phyloP scores from a whole-genome alignment of 2,113 vertebrate species.

The Geothlypis trichas region DNA sequence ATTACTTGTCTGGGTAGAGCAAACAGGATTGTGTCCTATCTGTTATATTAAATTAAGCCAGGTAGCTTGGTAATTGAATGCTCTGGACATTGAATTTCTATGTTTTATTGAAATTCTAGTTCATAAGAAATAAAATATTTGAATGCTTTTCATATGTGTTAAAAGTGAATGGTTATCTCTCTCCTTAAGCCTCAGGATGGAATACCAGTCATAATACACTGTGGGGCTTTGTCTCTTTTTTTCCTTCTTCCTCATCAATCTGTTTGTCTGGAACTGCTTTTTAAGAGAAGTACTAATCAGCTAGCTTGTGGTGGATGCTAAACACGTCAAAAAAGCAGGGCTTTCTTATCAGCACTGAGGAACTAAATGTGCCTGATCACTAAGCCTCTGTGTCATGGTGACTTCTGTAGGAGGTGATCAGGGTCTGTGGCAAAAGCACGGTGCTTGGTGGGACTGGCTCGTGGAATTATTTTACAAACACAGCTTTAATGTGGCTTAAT shows the following conservation, averaged over 20 bases:
- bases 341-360: neutral
- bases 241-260: accelerated
- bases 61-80: neutral
- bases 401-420: neutral
- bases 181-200: neutral
- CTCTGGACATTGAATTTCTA: neutral
- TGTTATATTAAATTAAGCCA: neutral
- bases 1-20: neutral
- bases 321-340: neutral
- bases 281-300: neutral
- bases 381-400: neutral
- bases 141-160: neutral
- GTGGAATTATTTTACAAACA: neutral
- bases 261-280: neutral
- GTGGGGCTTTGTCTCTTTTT: neutral
- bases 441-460: accelerated
- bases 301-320: neutral
- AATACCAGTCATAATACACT: neutral
- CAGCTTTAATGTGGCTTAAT: neutral
- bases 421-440: accelerated
- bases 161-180: neutral
- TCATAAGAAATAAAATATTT: neutral
- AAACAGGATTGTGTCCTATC: neutral
- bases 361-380: neutral
- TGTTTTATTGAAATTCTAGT: neutral